phyloP scores from a whole-genome alignment of 2,797 vertebrate genomes.

The Sebastes aleutianus region DNA sequence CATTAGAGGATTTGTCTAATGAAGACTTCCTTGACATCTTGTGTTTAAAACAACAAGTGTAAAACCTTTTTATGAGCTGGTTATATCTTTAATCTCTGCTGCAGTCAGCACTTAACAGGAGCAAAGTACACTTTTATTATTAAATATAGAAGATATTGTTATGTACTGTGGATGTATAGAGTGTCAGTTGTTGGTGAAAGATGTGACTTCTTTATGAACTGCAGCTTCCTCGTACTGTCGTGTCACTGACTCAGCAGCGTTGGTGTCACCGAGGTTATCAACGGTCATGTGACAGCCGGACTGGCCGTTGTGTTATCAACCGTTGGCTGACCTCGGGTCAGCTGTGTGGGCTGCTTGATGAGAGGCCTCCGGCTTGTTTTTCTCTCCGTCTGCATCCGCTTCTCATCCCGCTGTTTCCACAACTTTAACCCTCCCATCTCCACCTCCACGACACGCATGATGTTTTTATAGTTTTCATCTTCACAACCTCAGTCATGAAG shows the following conservation, averaged over 20 bases:
- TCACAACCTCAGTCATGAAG: slow-evolving; percentile 2
- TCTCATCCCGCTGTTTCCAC: slow-evolving; percentile 34
- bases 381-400: slow-evolving; percentile 59
- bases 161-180: not conserved
- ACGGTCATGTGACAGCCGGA: slow-evolving; percentile 39
- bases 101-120: not conserved
- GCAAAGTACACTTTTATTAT: not conserved
- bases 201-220: not conserved
- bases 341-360: slow-evolving; percentile 51
- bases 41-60: no score
- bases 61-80: not conserved
- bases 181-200: not conserved
- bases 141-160: not conserved
- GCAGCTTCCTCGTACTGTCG: not conserved
- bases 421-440: slow-evolving; percentile 22
- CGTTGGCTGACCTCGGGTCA: slow-evolving; percentile 60
- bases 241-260: slow-evolving; percentile 40
- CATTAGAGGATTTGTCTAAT: no score
- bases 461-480: slow-evolving; percentile 20
- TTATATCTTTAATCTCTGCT: not conserved
- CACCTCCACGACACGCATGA: not conserved
- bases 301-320: slow-evolving; percentile 41
- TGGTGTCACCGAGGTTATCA: slow-evolving; percentile 49
- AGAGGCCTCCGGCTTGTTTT: slow-evolving; percentile 62
- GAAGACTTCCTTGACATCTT: no score